Evolutionary conservation across 2,888 invertebrate genomes (phyloP).

Genomic region (Hesperia comma): DNA sequence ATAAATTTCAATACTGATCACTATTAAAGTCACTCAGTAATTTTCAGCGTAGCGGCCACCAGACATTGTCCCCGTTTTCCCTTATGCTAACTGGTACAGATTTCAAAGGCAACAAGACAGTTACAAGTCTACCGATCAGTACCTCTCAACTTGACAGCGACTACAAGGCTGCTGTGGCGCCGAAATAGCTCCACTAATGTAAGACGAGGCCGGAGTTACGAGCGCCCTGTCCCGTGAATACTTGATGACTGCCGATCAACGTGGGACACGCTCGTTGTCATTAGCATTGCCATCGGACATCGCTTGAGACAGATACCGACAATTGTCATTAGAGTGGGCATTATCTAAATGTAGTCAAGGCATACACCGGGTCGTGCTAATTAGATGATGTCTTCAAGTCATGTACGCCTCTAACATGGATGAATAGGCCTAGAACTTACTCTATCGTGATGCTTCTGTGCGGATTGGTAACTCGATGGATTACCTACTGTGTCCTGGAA

Average conservation of each 20-base stretch:
- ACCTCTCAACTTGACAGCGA: neutral
- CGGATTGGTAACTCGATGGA: too few relatives aligned
- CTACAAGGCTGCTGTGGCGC: neutral
- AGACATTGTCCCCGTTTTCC: neutral
- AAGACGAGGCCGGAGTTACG: conserved; percentile 13
- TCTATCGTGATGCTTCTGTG: too few relatives aligned
- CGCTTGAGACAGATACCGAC: neutral
- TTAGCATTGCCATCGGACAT: neutral
- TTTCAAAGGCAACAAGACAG: conserved; percentile 2
- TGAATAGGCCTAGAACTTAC: too few relatives aligned
- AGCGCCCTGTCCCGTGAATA: too few relatives aligned
- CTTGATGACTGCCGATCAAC: conserved; percentile 2
- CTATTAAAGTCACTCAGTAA: too few relatives aligned
- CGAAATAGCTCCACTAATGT: conserved; percentile 13
- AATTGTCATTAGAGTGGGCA: neutral
- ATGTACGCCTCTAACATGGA: too few relatives aligned
- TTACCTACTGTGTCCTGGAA: too few relatives aligned
- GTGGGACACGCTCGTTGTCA: conserved; percentile 3
- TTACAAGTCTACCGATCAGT: conserved; percentile 4
- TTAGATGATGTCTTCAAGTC: too few relatives aligned
- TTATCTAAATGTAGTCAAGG: too few relatives aligned
- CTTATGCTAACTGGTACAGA: neutral
- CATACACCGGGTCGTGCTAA: too few relatives aligned
- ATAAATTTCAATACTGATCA: too few relatives aligned
- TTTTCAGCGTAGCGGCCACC: neutral